Percentiles rank a stretch among this genome's conserved stretches.
Conservation (phyloP, 2,888 invertebrate species). For the Luperina nickerlii region DNA sequence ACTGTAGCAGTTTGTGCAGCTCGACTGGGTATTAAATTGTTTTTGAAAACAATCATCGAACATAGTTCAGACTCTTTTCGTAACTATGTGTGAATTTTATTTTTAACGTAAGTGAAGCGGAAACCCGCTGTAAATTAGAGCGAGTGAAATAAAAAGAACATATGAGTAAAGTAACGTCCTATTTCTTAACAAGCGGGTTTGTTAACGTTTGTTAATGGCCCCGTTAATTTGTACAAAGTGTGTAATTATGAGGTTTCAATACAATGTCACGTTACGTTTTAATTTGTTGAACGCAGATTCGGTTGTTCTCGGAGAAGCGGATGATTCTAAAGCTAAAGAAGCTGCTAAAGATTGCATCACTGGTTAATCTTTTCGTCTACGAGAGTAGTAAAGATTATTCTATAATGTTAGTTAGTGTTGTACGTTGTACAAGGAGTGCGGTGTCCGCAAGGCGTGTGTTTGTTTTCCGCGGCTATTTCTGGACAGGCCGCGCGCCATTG, state of each 20-base stretch:
- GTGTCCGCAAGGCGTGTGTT: slow-evolving; percentile 78
- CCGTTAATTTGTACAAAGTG: slow-evolving; percentile 64
- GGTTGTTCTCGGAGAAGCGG: neutral
- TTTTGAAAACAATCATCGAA: slow-evolving; percentile 80
- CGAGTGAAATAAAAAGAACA: slow-evolving; percentile 57
- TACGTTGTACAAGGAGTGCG: slow-evolving; percentile 63
- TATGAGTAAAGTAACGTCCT: slow-evolving; percentile 53
- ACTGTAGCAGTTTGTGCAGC: slow-evolving; percentile 77
- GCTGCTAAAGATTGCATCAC: slow-evolving; percentile 15
- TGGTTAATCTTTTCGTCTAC: slow-evolving; percentile 35
- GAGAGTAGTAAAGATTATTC: slow-evolving; percentile 49
- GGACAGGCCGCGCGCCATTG: slow-evolving; percentile 81
- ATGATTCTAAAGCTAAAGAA: slow-evolving; percentile 13
- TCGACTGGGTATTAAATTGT: slow-evolving; percentile 81
- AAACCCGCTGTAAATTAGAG: slow-evolving; percentile 64
- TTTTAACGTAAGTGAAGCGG: slow-evolving; percentile 61
- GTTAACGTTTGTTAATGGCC: slow-evolving; percentile 50
- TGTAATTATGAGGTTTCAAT: slow-evolving; percentile 57
- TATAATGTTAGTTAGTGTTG: slow-evolving; percentile 46
- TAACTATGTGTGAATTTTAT: slow-evolving; percentile 75
- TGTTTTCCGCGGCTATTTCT: slow-evolving; percentile 86
- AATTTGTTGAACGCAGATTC: slow-evolving; percentile 7
- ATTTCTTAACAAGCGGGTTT: slow-evolving; percentile 65
- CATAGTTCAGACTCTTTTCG: slow-evolving; percentile 74
- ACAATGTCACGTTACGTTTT: slow-evolving; percentile 42